Evolutionary conservation across 2,888 invertebrate genomes (phyloP).

Genomic region (Nineta flava): DNA sequence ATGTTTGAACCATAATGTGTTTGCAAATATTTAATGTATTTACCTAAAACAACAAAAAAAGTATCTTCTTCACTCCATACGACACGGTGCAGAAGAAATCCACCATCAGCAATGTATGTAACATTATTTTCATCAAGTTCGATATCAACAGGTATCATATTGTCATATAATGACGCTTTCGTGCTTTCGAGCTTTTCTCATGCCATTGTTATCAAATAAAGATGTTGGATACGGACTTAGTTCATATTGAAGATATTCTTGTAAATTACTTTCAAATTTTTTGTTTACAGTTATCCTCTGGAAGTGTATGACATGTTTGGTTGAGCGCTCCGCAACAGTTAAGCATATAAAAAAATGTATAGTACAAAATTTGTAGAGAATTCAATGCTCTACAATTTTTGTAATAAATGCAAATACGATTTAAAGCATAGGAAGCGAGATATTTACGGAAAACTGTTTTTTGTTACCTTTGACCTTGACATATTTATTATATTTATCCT

Average conservation of each 20-base stretch:
- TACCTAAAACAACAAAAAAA: slow-evolving; percentile 14
- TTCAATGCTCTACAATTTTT: no score
- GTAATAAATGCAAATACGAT: no score
- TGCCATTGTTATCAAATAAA: slow-evolving; percentile 7
- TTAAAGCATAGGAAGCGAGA: no score
- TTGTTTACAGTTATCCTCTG: slow-evolving; percentile 4
- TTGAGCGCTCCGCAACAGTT: no score
- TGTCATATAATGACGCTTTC: slow-evolving; percentile 3
- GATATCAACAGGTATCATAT: slow-evolving; percentile 10
- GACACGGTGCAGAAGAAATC: slow-evolving; percentile 19
- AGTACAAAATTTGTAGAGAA: no score
- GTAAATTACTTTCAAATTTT: slow-evolving; percentile 6
- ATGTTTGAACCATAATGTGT: slow-evolving; percentile 15
- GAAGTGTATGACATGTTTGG: no score
- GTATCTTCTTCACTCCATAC: slow-evolving; percentile 18
- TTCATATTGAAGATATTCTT: slow-evolving; percentile 7
- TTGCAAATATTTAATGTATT: slow-evolving; percentile 15
- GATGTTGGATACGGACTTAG: slow-evolving; percentile 6
- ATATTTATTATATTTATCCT: no score
- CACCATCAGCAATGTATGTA: slow-evolving; percentile 17
- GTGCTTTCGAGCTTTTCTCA: slow-evolving; percentile 5
- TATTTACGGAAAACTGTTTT: no score
- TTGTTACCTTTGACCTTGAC: no score
- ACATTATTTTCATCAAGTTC: slow-evolving; percentile 14
- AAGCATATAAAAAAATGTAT: no score